A percentile compares a stretch with the other conserved stretches of the same genome.
phyloP scores from a whole-genome alignment of 2,113 vertebrate species.

The Mirza zaza region DNA sequence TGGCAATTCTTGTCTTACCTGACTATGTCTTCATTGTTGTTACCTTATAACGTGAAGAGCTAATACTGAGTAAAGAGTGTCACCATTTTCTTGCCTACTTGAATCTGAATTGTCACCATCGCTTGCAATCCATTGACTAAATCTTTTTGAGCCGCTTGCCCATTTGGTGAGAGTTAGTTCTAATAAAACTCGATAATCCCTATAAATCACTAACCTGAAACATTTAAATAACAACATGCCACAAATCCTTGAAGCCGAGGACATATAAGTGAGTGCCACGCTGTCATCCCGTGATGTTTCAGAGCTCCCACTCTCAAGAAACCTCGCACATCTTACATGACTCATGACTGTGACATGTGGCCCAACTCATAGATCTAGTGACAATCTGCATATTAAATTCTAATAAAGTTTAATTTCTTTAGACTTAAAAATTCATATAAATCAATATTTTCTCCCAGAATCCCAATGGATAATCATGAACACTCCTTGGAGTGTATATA shows the following conservation, averaged over 20 bases:
- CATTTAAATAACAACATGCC: not conserved
- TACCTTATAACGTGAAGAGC: not conserved
- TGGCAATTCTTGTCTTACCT: not conserved
- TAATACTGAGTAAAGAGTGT: not conserved
- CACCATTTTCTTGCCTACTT: not conserved
- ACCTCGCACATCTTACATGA: not conserved
- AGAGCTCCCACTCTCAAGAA: too few relatives aligned
- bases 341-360: not conserved
- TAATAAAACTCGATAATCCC: not conserved
- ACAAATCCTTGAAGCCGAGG: not conserved
- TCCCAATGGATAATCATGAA: not conserved
- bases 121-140: not conserved
- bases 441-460: not conserved
- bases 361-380: not conserved
- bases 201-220: not conserved
- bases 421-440: not conserved
- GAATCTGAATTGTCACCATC: not conserved
- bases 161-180: not conserved
- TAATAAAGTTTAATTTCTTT: not conserved
- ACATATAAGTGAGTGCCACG: fast-evolving
- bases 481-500: fast-evolving
- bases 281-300: too few relatives aligned
- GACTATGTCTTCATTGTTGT: not conserved
- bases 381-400: not conserved
- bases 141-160: not conserved